Evolutionary conservation across 1,140 invertebrate species (phyloP).

Genomic region (Ptiloglossa arizonensis): DNA sequence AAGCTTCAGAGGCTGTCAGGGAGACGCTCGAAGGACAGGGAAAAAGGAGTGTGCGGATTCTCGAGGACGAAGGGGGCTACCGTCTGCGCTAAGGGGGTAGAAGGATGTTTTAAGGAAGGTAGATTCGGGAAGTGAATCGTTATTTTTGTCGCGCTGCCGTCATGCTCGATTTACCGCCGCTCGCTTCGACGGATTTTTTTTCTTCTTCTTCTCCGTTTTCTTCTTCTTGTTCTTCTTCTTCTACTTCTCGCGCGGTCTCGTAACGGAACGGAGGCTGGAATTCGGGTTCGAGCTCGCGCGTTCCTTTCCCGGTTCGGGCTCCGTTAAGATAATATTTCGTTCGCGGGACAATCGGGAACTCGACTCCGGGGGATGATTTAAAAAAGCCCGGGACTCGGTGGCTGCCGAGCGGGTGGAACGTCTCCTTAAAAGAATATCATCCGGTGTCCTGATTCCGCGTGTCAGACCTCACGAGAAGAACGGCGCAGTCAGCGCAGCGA

Average conservation of each 20-base stretch:
- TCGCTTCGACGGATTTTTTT: neutral
- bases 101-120: slow-evolving; percentile 70
- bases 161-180: slow-evolving; percentile 18
- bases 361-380: neutral
- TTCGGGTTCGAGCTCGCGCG: neutral
- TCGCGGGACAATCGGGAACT: neutral
- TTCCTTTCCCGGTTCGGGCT: neutral
- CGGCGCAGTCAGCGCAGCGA: slow-evolving; percentile 48
- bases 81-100: slow-evolving; percentile 55
- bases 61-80: slow-evolving; percentile 63
- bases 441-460: slow-evolving; percentile 35
- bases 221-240: no score
- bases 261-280: neutral
- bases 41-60: slow-evolving; percentile 57
- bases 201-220: no score
- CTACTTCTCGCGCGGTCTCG: no score
- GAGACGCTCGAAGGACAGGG: slow-evolving; percentile 49
- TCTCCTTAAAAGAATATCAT: slow-evolving; percentile 47
- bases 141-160: slow-evolving; percentile 38
- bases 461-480: slow-evolving; percentile 34
- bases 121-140: slow-evolving; percentile 55
- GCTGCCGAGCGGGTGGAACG: neutral
- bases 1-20: slow-evolving; percentile 50
- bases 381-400: neutral
- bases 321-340: slow-evolving; percentile 8